Evolutionary conservation across 2,113 vertebrate genomes (phyloP).

Genomic region (Toxotes chatareus): DNA sequence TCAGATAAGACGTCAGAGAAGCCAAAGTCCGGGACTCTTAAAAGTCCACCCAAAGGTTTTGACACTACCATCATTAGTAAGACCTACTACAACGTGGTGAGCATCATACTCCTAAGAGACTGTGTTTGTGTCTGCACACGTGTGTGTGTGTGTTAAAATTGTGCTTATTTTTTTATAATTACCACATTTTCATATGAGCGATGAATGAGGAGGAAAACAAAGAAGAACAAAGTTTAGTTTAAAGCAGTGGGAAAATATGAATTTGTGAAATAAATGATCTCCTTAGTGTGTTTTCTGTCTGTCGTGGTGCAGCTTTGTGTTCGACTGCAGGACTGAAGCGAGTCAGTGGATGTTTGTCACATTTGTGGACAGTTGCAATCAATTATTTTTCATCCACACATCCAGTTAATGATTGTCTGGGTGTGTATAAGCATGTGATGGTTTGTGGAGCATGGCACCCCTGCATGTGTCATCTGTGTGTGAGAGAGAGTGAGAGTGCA

Average conservation of each 20-base stretch:
- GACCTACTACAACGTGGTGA: slow-evolving; percentile 98
- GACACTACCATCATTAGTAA: slow-evolving; percentile 94
- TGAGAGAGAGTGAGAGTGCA: slow-evolving; percentile 7
- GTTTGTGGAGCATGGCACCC: slow-evolving; percentile 18
- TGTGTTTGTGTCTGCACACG: not conserved
- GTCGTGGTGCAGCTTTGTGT: not conserved
- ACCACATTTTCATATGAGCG: not conserved
- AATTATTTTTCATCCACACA: slow-evolving; percentile 24
- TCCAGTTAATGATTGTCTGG: slow-evolving; percentile 24
- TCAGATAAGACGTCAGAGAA: slow-evolving; percentile 90
- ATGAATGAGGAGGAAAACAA: no score
- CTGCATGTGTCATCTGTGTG: slow-evolving; percentile 20
- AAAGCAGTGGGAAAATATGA: not conserved
- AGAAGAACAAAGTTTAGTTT: not conserved
- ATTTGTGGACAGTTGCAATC: slow-evolving; percentile 24
- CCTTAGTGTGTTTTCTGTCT: not conserved
- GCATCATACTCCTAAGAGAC: slow-evolving; percentile 56
- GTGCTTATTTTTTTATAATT: not conserved
- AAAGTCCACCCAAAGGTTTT: slow-evolving; percentile 94
- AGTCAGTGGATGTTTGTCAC: not conserved
- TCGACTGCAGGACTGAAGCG: not conserved
- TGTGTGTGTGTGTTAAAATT: not conserved
- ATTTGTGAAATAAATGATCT: not conserved
- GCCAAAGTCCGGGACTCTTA: slow-evolving; percentile 90
- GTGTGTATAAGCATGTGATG: slow-evolving; percentile 20